A percentile compares a stretch with the other conserved stretches of the same genome.
Conservation (phyloP, 2,888 invertebrate species). For the Tetanocera ferruginea region DNA sequence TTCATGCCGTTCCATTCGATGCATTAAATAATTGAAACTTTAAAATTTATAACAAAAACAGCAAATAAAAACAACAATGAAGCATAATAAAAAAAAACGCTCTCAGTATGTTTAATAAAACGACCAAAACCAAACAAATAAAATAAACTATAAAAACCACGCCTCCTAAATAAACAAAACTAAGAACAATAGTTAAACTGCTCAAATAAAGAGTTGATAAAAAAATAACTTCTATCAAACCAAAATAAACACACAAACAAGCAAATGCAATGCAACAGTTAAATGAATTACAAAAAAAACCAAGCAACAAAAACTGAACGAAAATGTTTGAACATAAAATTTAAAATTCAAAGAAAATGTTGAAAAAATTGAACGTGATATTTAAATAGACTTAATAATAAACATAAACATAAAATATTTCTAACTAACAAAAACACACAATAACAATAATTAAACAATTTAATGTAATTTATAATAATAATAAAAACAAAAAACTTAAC, state of each 20-base stretch:
- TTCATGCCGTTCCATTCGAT: slow-evolving; percentile 24
- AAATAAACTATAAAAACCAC: slow-evolving; percentile 5
- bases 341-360: slow-evolving; percentile 46
- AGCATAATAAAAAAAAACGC: neutral
- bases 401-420: slow-evolving; percentile 51
- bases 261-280: neutral
- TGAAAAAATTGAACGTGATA: slow-evolving; percentile 34
- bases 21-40: slow-evolving; percentile 19
- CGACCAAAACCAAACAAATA: neutral
- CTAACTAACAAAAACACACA: slow-evolving; percentile 51
- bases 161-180: neutral
- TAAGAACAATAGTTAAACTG: neutral
- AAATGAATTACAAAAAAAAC: neutral
- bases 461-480: neutral
- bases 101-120: neutral
- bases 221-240: neutral
- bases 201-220: neutral
- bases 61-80: neutral
- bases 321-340: slow-evolving; percentile 23
- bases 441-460: slow-evolving; percentile 40
- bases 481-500: slow-evolving; percentile 39
- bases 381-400: slow-evolving; percentile 47
- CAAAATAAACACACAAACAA: slow-evolving; percentile 1
- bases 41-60: slow-evolving; percentile 20
- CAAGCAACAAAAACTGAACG: neutral